Evolutionary conservation across 2,113 vertebrate genomes (phyloP).

Genomic region (Rafetus swinhoei): DNA sequence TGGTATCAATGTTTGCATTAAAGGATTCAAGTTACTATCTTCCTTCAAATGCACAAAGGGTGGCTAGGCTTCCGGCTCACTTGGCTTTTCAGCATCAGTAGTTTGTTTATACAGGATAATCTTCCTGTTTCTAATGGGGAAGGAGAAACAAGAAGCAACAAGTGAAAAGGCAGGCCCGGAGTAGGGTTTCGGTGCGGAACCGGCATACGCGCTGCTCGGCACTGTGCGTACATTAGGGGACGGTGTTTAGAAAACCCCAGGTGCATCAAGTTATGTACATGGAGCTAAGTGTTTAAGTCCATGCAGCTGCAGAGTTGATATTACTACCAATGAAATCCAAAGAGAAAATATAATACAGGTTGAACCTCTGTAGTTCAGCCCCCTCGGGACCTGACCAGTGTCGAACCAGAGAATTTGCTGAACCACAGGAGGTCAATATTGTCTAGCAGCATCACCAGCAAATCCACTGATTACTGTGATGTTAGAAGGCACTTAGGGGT

Average conservation of each 20-base stretch:
- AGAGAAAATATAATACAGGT: neutral
- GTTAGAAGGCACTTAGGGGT: no score
- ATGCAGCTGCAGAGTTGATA: neutral
- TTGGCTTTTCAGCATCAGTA: neutral
- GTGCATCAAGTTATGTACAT: neutral
- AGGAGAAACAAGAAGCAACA: rapidly evolving
- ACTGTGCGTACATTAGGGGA: neutral
- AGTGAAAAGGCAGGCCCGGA: neutral
- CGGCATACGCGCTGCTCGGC: neutral
- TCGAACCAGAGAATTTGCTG: no score
- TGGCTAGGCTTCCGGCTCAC: slow-evolving; percentile 62
- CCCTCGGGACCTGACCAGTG: no score
- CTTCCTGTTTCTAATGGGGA: slow-evolving; percentile 82
- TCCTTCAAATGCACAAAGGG: slow-evolving; percentile 53
- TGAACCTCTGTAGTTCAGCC: no score
- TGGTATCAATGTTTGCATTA: neutral
- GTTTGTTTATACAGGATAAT: slow-evolving; percentile 43
- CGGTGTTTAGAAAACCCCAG: rapidly evolving
- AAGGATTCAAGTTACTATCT: rapidly evolving
- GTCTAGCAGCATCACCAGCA: no score
- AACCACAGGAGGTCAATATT: no score
- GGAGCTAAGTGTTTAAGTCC: neutral
- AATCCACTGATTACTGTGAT: no score
- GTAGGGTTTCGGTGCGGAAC: rapidly evolving
- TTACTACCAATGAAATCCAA: neutral